phyloP scores from a whole-genome alignment of 2,113 vertebrate genomes.

The Pelobates fuscus region DNA sequence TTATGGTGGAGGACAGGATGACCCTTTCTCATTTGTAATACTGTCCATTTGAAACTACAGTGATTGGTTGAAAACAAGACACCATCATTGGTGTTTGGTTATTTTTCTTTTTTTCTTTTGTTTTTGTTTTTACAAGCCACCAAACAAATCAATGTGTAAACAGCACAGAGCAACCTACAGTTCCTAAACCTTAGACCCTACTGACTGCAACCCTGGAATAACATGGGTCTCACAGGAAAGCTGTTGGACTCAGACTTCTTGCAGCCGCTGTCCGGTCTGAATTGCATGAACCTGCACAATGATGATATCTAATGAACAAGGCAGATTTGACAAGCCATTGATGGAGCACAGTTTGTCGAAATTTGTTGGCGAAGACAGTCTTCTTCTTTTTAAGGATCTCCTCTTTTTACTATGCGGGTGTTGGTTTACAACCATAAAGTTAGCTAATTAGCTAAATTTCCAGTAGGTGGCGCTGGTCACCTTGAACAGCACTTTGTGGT shows the following conservation, averaged over 20 bases:
- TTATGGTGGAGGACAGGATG: constrained; percentile 96
- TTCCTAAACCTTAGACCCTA: neutral
- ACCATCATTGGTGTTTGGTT: constrained; percentile 1
- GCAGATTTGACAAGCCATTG: neutral
- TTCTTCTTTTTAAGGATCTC: neutral
- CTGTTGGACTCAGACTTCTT: neutral
- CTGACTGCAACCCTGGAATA: constrained; percentile 2
- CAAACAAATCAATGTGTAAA: constrained; percentile 10
- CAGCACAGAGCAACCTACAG: constrained; percentile 21
- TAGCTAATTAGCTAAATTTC: constrained; percentile 17
- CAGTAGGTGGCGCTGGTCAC: constrained; percentile 7
- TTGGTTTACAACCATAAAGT: neutral
- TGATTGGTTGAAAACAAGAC: neutral
- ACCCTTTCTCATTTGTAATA: constrained; percentile 86
- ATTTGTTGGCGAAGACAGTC: neutral
- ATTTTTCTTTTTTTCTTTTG: too few species aligned
- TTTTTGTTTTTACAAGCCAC: neutral
- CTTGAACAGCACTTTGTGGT: constrained; percentile 5
- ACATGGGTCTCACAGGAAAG: neutral
- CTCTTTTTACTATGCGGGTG: neutral
- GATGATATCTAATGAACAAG: neutral
- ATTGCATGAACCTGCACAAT: neutral
- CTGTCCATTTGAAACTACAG: constrained; percentile 1
- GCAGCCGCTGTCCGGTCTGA: neutral
- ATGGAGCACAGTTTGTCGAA: neutral